These are phyloP conservation scores for Bombyx mori DNA, from an alignment of 1,140 invertebrate genomes.

Conservation along the genomic window DNA sequence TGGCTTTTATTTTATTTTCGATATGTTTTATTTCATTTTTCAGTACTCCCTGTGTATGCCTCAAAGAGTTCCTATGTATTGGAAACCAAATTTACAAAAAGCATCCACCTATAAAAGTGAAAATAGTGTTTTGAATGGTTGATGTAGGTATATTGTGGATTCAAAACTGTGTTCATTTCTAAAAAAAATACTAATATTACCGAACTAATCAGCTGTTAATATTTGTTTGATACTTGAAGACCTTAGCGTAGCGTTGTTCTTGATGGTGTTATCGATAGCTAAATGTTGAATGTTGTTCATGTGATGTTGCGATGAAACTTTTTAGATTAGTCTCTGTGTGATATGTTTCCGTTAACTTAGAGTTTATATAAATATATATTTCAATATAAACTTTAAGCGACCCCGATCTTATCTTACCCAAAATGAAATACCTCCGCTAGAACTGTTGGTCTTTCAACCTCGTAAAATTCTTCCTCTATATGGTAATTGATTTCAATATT, in stretches of 20 bases:
- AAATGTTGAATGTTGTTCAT: constrained; percentile 65
- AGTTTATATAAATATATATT: constrained; percentile 30
- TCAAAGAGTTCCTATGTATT: constrained; percentile 69
- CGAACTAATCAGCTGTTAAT: too few relatives aligned
- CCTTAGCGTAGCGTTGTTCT: constrained; percentile 60
- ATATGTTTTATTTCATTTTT: constrained; percentile 56
- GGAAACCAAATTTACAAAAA: constrained; percentile 69
- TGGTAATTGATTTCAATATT: constrained; percentile 2
- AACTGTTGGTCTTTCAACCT: constrained; percentile 3
- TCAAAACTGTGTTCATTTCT: constrained; percentile 35
- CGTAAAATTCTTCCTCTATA: constrained; percentile 3
- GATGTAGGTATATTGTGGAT: constrained; percentile 60
- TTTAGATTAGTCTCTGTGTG: constrained; percentile 63
- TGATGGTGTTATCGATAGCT: constrained; percentile 65
- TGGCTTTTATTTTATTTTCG: constrained; percentile 65
- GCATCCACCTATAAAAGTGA: constrained; percentile 67
- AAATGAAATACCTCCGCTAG: constrained; percentile 10
- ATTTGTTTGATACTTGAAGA: not conserved
- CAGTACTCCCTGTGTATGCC: constrained; percentile 72
- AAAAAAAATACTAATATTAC: constrained; percentile 20
- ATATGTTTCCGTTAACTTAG: constrained; percentile 38
- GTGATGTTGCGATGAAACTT: constrained; percentile 60
- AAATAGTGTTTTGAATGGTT: constrained; percentile 70
- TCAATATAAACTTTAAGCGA: constrained; percentile 46
- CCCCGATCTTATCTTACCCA: not conserved